Base-by-base conservation (phyloP, 2,113 vertebrate genomes). In the Colius striatus region DNA sequence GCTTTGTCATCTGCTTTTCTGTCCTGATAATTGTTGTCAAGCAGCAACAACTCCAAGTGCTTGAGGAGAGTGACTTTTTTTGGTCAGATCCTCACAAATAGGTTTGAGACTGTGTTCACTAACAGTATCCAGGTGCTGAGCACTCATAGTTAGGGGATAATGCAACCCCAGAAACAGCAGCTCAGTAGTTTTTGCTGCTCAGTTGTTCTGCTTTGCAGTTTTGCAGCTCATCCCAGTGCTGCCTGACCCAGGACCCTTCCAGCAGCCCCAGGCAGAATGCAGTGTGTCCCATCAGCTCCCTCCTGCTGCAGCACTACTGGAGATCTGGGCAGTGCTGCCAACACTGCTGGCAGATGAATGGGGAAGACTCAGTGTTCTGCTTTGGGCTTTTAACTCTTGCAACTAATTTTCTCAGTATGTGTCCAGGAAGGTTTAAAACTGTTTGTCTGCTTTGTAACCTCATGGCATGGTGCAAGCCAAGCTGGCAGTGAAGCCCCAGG, bases 221-320 rank as follows among this genome's bases (percentile, higher is more conserved):
- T 18, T 13, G 6, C 53, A 30, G 36, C 41, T 67, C 62, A 16
- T 22, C 62, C 30, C n/a, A 11, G 12, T 0, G 3, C 38, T 73
- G 55, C 54, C 65, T 3, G 4, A 17, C n/a, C 29, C 8, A 1
- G 48, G 72, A 20, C 47, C 10, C 25, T 60, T 54, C 79, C 34
- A 61, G 67, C 63, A 73, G n/a, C 68, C 78, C 54, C 0, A 0
- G 30, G 48, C n/a, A 78, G 84, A 67, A 63, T 3, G 67, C 57
- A 48, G 50, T 9, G 0, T 4, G 4, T 53, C 48, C 84, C 45
- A 7, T 23, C 3, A 11, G 18, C 32, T 34, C 30, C 32, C 6
- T 25, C n/a, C 29, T 2, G 0, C 19, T 43, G 70, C 50, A 63
- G 34, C 1, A 0, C 48, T 38, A 12, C 16, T 48, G 58, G 45